phyloP scores from a whole-genome alignment of 2,797 vertebrate genomes.

The Anas bernieri region DNA sequence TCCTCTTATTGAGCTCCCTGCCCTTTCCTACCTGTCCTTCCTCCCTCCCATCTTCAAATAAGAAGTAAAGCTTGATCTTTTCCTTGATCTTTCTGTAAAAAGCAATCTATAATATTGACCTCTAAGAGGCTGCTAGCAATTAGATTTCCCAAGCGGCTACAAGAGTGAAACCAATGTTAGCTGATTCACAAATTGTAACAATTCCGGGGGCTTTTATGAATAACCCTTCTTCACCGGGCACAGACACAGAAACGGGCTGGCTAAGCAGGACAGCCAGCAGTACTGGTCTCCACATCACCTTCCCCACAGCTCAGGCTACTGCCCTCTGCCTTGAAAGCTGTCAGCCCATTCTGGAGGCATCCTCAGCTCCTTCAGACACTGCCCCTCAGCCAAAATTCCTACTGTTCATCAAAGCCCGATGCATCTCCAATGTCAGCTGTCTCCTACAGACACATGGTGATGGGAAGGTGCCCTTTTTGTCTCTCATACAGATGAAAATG shows the following conservation, averaged over 20 bases:
- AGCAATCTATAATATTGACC: slow-evolving; percentile 68
- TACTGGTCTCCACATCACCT: background rate
- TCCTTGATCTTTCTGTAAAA: slow-evolving; percentile 66
- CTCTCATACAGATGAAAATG: slow-evolving; percentile 29
- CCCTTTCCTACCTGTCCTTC: slow-evolving; percentile 55
- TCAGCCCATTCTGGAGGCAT: background rate
- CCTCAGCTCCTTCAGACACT: background rate
- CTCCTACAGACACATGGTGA: background rate
- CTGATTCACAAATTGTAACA: slow-evolving; percentile 39
- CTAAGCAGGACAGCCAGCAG: background rate
- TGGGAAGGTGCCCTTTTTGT: background rate
- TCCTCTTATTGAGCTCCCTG: slow-evolving; percentile 42
- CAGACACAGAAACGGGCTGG: background rate
- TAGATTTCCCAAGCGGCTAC: slow-evolving; percentile 43
- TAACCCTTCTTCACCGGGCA: slow-evolving; percentile 17
- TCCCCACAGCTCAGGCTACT: background rate
- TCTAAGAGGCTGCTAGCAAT: slow-evolving; percentile 41
- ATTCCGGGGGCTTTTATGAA: background rate
- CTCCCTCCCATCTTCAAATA: slow-evolving; percentile 15
- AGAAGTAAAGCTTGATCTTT: slow-evolving; percentile 64
- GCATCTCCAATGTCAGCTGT: background rate
- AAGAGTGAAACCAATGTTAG: background rate
- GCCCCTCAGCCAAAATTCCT: background rate
- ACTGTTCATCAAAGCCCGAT: slow-evolving; percentile 1
- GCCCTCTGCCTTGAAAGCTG: background rate